Evolutionary conservation across 2,797 vertebrate species (phyloP).

Genomic region (Mormyrops boulengeri): DNA sequence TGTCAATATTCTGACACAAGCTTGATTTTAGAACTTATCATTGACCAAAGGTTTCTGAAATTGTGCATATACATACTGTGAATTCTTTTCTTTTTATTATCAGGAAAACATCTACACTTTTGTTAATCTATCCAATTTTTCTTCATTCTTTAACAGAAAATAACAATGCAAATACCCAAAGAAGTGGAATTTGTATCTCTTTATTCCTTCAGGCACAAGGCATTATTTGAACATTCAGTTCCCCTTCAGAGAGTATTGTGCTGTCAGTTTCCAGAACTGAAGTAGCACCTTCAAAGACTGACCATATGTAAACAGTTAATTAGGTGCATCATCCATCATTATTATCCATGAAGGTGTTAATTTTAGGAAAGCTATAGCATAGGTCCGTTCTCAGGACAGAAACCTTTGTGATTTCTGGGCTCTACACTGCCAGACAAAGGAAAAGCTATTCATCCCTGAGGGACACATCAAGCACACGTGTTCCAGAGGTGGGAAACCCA

Average conservation of each 20-base stretch:
- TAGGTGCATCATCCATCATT: neutral
- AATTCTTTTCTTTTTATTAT: neutral
- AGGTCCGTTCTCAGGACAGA: neutral
- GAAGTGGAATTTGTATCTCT: neutral
- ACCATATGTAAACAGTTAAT: neutral
- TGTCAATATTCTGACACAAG: neutral
- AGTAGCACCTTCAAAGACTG: neutral
- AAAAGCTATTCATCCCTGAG: neutral
- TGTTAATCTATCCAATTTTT: neutral
- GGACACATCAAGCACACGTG: neutral
- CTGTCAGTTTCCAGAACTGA: neutral
- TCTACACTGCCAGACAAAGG: neutral
- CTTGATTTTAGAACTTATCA: neutral
- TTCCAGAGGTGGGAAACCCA: neutral
- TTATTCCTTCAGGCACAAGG: neutral
- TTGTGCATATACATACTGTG: neutral
- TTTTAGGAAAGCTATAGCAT: neutral
- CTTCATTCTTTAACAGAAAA: neutral
- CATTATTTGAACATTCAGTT: neutral
- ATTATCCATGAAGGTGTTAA: neutral
- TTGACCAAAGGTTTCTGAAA: neutral
- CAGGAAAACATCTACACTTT: neutral
- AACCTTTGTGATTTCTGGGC: neutral
- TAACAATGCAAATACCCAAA: conserved; percentile 1
- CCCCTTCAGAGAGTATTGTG: neutral